Evolutionary conservation across 2,797 vertebrate species (phyloP).

Genomic region (Danio jaintianensis): DNA sequence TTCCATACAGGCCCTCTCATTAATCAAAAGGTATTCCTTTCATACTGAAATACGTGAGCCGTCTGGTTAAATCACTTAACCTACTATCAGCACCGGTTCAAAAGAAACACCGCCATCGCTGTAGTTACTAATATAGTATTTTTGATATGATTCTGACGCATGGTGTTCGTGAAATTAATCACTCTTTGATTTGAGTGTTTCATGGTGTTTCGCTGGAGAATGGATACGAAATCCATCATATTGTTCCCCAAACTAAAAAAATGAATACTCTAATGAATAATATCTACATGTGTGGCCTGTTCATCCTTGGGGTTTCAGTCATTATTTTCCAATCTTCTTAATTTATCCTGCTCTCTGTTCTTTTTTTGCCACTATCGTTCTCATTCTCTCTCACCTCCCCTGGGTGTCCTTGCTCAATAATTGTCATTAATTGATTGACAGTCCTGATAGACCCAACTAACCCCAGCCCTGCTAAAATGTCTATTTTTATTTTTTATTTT

Average conservation of each 20-base stretch:
- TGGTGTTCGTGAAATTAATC: conserved; percentile 36
- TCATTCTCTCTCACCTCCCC: conserved; percentile 86
- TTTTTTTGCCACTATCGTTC: conserved; percentile 87
- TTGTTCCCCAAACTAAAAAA: conserved; percentile 8
- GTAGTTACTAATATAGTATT: conserved; percentile 37
- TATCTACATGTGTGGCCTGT: conserved; percentile 79
- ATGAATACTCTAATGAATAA: conserved; percentile 61
- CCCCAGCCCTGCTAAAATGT: conserved; percentile 93
- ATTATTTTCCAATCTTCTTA: conserved; percentile 85
- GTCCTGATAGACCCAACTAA: conserved; percentile 97
- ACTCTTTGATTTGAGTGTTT: conserved; percentile 45
- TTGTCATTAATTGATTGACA: conserved; percentile 99
- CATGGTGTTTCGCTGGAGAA: neutral
- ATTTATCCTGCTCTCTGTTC: conserved; percentile 85
- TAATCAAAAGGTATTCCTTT: conserved; percentile 65
- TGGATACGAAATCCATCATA: conserved; percentile 23
- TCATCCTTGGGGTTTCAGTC: conserved; percentile 78
- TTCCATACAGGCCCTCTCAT: conserved; percentile 61
- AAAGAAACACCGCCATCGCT: conserved; percentile 45
- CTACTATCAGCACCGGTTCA: conserved; percentile 53
- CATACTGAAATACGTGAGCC: conserved; percentile 58
- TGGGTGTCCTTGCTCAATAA: conserved; percentile 95
- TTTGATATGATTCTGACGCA: conserved; percentile 45
- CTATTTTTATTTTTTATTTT: conserved; percentile 83
- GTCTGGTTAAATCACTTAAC: conserved; percentile 61